phyloP scores from a whole-genome alignment of 2,113 vertebrate species.

The Sylvilagus bachmani region DNA sequence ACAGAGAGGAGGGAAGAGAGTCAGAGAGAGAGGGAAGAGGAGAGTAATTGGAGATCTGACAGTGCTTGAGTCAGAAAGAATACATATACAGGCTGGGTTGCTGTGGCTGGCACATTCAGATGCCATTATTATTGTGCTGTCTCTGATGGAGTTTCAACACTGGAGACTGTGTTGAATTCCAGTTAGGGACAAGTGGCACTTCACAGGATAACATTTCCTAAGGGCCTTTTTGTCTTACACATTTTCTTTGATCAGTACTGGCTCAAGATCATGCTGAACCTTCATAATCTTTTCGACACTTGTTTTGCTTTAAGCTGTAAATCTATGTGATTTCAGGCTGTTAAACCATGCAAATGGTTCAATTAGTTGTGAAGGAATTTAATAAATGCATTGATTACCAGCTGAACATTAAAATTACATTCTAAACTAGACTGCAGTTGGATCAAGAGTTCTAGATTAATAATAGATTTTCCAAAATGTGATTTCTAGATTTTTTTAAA shows the following conservation, averaged over 20 bases:
- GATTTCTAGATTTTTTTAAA: conserved; percentile 54
- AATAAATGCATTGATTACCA: conserved; percentile 71
- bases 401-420: conserved; percentile 59
- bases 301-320: conserved; percentile 73
- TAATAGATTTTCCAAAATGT: conserved; percentile 33
- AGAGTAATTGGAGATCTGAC: background rate
- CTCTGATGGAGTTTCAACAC: conserved; percentile 68
- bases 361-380: conserved; percentile 71
- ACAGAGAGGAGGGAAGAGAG: too few species aligned
- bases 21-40: background rate
- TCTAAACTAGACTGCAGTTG: conserved; percentile 57
- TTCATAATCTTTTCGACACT: conserved; percentile 75
- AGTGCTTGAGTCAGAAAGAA: conserved; percentile 41
- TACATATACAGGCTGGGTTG: background rate
- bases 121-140: background rate
- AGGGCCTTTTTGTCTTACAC: conserved; percentile 80
- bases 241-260: conserved; percentile 82
- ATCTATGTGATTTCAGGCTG: conserved; percentile 70
- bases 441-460: conserved; percentile 51
- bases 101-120: conserved; percentile 63
- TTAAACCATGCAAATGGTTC: conserved; percentile 71
- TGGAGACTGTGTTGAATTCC: conserved; percentile 71
- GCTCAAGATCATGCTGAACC: conserved; percentile 75
- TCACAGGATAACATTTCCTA: conserved; percentile 82
- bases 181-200: conserved; percentile 75